Evolutionary conservation across 2,888 invertebrate species (phyloP).

Genomic region (Petrophora chlorosata): DNA sequence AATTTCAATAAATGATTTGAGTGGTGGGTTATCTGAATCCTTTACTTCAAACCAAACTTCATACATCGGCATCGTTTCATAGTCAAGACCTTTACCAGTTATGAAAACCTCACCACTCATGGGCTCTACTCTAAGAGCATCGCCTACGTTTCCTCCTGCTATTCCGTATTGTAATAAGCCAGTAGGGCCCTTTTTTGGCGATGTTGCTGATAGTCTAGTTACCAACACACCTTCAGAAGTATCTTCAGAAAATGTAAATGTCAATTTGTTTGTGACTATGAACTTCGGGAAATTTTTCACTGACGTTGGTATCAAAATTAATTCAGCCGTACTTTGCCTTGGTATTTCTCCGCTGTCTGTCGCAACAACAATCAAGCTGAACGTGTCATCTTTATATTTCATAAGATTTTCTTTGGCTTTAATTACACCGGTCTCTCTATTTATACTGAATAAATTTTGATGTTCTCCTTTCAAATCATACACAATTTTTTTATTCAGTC

Average conservation of each 20-base stretch:
- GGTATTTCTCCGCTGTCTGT: constrained; percentile 90
- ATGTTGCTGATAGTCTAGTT: constrained; percentile 89
- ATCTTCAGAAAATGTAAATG: constrained; percentile 92
- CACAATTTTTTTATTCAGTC: constrained; percentile 90
- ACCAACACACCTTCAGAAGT: constrained; percentile 90
- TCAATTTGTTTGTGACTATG: constrained; percentile 86
- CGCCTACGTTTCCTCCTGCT: constrained; percentile 96
- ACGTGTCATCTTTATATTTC: constrained; percentile 81
- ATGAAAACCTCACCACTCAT: constrained; percentile 92
- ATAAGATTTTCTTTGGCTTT: constrained; percentile 89
- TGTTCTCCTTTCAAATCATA: constrained; percentile 92
- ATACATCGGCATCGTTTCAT: constrained; percentile 91
- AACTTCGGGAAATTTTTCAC: constrained; percentile 92
- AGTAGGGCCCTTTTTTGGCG: constrained; percentile 89
- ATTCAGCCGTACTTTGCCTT: constrained; percentile 88
- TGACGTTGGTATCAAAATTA: constrained; percentile 90
- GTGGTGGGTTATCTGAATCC: constrained; percentile 91
- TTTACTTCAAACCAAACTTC: constrained; percentile 96
- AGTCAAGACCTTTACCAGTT: constrained; percentile 91
- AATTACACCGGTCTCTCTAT: constrained; percentile 93
- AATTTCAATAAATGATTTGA: constrained; percentile 91
- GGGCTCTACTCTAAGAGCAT: constrained; percentile 91
- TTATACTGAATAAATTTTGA: constrained; percentile 90
- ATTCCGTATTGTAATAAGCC: constrained; percentile 91
- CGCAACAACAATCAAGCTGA: constrained; percentile 90